Evolutionary conservation across 1,140 invertebrate genomes (phyloP).

Genomic region (Amphibalanus amphitrite): DNA sequence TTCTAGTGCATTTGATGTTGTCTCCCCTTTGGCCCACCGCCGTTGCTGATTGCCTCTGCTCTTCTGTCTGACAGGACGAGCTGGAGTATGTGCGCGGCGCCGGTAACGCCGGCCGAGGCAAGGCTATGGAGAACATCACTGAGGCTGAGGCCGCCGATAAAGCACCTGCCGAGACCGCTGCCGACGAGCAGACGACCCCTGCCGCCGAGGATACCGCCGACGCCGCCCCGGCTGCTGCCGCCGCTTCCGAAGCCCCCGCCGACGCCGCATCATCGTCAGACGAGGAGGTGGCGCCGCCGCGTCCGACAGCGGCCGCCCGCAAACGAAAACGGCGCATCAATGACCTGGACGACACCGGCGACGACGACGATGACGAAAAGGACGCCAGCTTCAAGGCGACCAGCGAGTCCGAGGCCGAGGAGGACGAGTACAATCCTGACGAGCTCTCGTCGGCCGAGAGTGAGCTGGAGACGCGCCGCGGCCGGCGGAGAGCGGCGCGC

Average conservation of each 20-base stretch:
- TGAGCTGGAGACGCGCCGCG: constrained; percentile 17
- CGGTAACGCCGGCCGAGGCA: constrained; percentile 61
- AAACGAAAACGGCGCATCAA: background rate
- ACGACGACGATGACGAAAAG: background rate
- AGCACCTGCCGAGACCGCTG: constrained; percentile 8
- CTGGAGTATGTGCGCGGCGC: constrained; percentile 51
- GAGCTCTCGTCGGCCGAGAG: constrained; percentile 1
- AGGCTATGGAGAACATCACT: constrained; percentile 74
- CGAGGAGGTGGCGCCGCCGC: background rate
- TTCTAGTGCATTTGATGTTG: too few species aligned
- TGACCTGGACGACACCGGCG: background rate
- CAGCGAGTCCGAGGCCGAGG: background rate
- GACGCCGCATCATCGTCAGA: background rate
- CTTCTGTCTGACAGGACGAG: constrained; percentile 34
- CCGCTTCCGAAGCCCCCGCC: too few species aligned
- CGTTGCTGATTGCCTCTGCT: constrained; percentile 4
- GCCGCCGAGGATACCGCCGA: background rate
- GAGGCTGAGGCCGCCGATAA: constrained; percentile 34
- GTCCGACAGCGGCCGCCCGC: too few species aligned
- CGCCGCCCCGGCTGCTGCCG: too few species aligned
- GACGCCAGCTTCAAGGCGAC: background rate
- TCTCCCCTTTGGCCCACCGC: too few species aligned
- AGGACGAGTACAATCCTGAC: constrained; percentile 3
- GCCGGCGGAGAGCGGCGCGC: constrained; percentile 24
- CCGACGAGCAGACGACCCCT: background rate